Base-by-base conservation (phyloP, 1,140 invertebrate species). In the Drosophila athabasca region DNA sequence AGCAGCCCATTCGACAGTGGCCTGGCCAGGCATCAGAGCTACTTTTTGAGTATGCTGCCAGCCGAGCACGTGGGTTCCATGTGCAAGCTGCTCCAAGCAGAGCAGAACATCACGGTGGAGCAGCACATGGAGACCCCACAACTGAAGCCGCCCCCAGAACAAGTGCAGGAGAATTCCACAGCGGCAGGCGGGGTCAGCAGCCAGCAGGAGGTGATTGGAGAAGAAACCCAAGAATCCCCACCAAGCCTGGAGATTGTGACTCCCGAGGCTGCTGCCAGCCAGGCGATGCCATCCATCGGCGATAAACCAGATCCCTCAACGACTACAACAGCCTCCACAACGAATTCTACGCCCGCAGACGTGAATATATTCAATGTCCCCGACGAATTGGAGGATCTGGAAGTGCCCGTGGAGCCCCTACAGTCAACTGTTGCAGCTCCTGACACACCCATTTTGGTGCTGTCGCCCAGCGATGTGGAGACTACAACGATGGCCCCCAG, bases 31-130 rank as follows among this genome's bases (percentile, higher is more conserved):
- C 68, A 76, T 7, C 77, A 93, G 57, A 93, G 92, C 54, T 94
- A 94, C 76, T 93, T 94, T 74, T 91, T 94, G 6, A 93, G 93
- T 67, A 89, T 96, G 67, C 94, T 96, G 78, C 92, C 94, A 11
- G 78, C 93, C 2, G 94, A 95, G 70, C 95, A 95, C 82, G 91
- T 96, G 53, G 94, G 95, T 9, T 95, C 95, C n/a, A 92, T 97
- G 45, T 97, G 96, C 31, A 82, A 76, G 50, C 45, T 90, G 2
- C 48, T 87, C 1, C 67, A 77, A n/a, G 66, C 57, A 0, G 76
- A 84, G n/a, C 66, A 68, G 1, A 69, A 62, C 22, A 35, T 9
- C 6, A 55, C 58, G 2, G 54, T 35, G 11, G 44, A 55, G 17
- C 48, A 41, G 19, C 67, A 50, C 5, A 22, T 35, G 0, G 39